phyloP scores from a whole-genome alignment of 1,140 invertebrate genomes.

The Zaprionus tsacasi region DNA sequence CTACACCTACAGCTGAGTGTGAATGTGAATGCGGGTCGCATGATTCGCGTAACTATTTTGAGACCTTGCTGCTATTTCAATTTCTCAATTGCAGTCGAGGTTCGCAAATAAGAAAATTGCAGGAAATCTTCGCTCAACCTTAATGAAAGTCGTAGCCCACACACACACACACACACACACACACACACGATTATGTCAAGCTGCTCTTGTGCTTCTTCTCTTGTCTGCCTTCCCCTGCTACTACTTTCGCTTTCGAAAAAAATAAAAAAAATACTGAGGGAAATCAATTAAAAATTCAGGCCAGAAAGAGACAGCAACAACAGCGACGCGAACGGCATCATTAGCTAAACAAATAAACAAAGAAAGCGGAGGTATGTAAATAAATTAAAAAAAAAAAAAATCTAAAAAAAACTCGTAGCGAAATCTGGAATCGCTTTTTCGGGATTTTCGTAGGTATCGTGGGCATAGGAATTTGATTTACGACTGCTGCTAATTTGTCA shows the following conservation, averaged over 20 bases:
- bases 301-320: conserved; percentile 13
- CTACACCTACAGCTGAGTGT: background rate
- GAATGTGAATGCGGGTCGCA: conserved; percentile 4
- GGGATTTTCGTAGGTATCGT: background rate
- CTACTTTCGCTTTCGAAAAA: conserved; percentile 50
- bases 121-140: conserved; percentile 74
- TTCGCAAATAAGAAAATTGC: conserved; percentile 71
- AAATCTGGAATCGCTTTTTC: background rate
- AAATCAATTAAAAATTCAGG: conserved; percentile 62
- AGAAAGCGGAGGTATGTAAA: conserved; percentile 36
- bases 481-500: background rate
- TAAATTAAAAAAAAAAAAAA: conserved; percentile 12
- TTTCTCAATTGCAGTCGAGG: conserved; percentile 42
- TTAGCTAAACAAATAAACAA: conserved; percentile 56
- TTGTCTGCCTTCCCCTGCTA: background rate
- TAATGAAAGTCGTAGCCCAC: conserved; percentile 46
- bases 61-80: conserved; percentile 33
- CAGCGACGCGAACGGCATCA: conserved; percentile 26
- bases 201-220: conserved; percentile 17
- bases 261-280: conserved; percentile 5
- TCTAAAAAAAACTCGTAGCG: background rate
- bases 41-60: conserved; percentile 43
- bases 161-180: conserved; percentile 8
- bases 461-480: background rate
- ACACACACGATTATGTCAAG: conserved; percentile 20